Evolutionary conservation across 2,797 vertebrate species (phyloP).

Genomic region (Coregonus ussuriensis): DNA sequence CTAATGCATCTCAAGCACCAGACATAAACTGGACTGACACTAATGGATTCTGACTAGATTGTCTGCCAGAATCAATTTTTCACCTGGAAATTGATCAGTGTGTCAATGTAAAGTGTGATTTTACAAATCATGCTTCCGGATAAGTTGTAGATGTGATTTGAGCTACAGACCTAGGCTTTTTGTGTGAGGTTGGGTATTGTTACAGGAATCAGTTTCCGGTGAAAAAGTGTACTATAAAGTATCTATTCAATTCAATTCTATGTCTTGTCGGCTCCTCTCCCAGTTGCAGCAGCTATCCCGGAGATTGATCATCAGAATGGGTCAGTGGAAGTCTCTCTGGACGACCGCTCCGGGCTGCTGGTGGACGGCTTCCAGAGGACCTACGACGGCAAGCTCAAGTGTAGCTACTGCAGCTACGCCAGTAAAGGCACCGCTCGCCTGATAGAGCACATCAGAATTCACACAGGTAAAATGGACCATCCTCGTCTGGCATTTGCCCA

Average conservation of each 20-base stretch:
- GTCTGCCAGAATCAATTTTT: too few species aligned
- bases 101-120: not conserved
- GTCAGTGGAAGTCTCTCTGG: conserved; percentile 92
- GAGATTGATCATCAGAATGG: conserved; percentile 83
- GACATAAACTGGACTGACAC: too few species aligned
- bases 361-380: conserved; percentile 97
- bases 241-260: not conserved
- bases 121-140: not conserved
- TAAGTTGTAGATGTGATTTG: not conserved
- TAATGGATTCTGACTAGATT: too few species aligned
- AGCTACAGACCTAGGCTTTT: too few species aligned
- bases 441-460: conserved; percentile 96
- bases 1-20: too few species aligned
- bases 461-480: conserved; percentile 83
- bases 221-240: not conserved
- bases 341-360: conserved; percentile 90
- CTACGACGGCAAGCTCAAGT: conserved; percentile 95
- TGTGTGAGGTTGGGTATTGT: not conserved
- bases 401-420: conserved; percentile 97
- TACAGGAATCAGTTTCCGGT: not conserved
- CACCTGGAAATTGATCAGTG: too few species aligned
- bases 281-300: conserved; percentile 69
- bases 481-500: not conserved
- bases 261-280: not conserved
- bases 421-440: conserved; percentile 96